These are phyloP conservation scores for Osmoderma eremita DNA, from an alignment of 2,888 invertebrate genomes.

Conservation along the genomic window DNA sequence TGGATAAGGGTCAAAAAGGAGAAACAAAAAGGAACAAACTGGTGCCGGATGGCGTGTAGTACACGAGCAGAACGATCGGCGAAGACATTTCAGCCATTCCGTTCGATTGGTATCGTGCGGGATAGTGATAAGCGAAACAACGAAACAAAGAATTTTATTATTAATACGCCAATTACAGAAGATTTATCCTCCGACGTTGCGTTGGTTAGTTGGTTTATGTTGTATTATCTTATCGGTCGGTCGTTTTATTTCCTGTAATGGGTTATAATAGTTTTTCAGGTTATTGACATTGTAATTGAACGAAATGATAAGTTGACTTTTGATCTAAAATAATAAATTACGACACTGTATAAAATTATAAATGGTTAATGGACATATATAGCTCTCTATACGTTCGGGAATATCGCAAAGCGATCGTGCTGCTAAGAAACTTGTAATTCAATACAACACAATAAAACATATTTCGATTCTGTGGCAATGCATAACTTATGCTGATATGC, in stretches of 20 bases:
- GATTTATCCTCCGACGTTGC: neutral
- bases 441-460: too few species aligned
- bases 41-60: neutral
- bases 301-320: slow-evolving; percentile 19
- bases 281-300: slow-evolving; percentile 32
- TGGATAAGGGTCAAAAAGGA: slow-evolving; percentile 21
- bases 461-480: too few species aligned
- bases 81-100: neutral
- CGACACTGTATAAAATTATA: slow-evolving; percentile 7
- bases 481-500: too few species aligned
- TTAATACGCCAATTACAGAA: slow-evolving; percentile 17
- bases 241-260: slow-evolving; percentile 2
- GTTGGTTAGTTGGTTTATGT: slow-evolving; percentile 9
- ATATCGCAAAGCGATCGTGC: slow-evolving; percentile 17
- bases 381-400: neutral
- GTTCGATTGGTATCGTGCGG: slow-evolving; percentile 1
- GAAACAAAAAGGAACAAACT: neutral
- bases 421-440: neutral
- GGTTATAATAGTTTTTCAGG: slow-evolving; percentile 18
- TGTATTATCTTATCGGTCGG: slow-evolving; percentile 12
- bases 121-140: slow-evolving; percentile 8
- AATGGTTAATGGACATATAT: slow-evolving; percentile 17
- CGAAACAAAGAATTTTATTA: slow-evolving; percentile 14
- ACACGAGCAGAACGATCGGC: too few species aligned
- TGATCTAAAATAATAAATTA: slow-evolving; percentile 25